These are phyloP conservation scores for Lophius americanus DNA, from an alignment of 2,797 vertebrate species.

Conservation along the genomic window DNA sequence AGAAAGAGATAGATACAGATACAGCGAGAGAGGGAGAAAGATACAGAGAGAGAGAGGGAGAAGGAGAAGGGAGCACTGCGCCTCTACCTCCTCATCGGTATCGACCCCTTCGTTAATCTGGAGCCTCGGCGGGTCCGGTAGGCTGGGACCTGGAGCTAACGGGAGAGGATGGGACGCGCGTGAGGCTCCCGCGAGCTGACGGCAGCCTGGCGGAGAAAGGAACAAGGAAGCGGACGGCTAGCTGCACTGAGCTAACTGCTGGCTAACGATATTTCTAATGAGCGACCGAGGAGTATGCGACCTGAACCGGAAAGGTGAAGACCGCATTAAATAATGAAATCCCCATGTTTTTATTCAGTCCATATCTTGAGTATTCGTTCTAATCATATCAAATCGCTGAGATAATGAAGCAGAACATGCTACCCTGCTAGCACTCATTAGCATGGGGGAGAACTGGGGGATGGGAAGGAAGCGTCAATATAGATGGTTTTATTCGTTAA, in stretches of 20 bases:
- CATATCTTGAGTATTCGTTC: no score
- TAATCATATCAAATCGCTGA: no score
- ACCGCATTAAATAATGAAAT: no score
- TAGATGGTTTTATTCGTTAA: no score
- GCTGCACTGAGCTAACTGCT: constrained; percentile 64
- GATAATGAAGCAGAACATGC: no score
- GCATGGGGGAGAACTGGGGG: no score
- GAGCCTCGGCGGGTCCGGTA: constrained; percentile 14
- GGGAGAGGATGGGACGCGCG: constrained; percentile 58
- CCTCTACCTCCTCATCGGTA: constrained; percentile 54
- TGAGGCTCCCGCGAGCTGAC: constrained; percentile 47
- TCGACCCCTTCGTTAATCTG: constrained; percentile 47
- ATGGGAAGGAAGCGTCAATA: no score
- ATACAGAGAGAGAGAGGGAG: constrained; percentile 14
- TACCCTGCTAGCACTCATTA: no score
- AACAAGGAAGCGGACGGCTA: constrained; percentile 77
- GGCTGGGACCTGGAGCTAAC: constrained; percentile 36
- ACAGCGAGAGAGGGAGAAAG: constrained; percentile 18
- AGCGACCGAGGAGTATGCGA: constrained; percentile 81
- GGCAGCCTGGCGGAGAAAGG: constrained; percentile 55
- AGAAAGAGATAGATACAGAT: constrained; percentile 13
- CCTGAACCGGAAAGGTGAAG: constrained; percentile 76
- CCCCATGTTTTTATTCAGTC: no score
- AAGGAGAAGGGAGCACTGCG: constrained; percentile 42
- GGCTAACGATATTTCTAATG: constrained; percentile 78